phyloP scores from a whole-genome alignment of 92 coral and sea anemone species.

The Phenganax marumi region DNA sequence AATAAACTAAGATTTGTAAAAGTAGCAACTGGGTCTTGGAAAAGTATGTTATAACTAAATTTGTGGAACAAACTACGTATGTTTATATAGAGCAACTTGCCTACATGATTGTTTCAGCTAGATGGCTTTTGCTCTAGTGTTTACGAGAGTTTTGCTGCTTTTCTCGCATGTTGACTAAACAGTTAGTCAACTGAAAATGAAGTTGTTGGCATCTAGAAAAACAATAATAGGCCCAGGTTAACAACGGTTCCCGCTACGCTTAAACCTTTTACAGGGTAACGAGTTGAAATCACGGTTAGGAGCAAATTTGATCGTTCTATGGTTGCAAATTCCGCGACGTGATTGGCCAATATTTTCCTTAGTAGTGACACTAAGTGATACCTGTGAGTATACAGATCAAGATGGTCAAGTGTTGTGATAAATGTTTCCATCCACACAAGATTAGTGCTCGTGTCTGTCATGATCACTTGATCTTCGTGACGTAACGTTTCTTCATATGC shows the following conservation, averaged over 20 bases:
- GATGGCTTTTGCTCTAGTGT: background rate
- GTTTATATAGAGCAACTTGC: background rate
- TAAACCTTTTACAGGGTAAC: background rate
- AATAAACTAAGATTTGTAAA: no score
- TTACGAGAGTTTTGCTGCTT: slow-evolving; percentile 33
- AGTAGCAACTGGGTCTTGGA: no score
- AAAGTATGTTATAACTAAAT: no score
- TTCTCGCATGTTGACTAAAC: slow-evolving; percentile 75
- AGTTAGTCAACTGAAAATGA: slow-evolving; percentile 77
- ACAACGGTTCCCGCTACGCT: background rate
- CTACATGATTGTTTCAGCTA: no score
- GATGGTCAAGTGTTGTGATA: slow-evolving; percentile 81
- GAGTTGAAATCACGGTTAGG: background rate
- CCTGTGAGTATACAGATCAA: slow-evolving; percentile 88
- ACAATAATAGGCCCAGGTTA: background rate
- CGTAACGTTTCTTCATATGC: slow-evolving; percentile 81
- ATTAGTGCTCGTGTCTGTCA: slow-evolving; percentile 90
- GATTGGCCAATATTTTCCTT: background rate
- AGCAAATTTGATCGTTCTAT: background rate
- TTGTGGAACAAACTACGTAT: no score
- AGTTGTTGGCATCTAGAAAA: slow-evolving; percentile 72
- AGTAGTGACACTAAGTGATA: background rate
- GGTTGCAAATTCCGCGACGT: background rate
- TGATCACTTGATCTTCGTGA: slow-evolving; percentile 87
- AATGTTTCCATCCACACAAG: slow-evolving; percentile 93